Percentiles rank a stretch among this genome's conserved stretches.
Conservation (phyloP, 2,888 invertebrate species). For the Byasa hedistus region DNA sequence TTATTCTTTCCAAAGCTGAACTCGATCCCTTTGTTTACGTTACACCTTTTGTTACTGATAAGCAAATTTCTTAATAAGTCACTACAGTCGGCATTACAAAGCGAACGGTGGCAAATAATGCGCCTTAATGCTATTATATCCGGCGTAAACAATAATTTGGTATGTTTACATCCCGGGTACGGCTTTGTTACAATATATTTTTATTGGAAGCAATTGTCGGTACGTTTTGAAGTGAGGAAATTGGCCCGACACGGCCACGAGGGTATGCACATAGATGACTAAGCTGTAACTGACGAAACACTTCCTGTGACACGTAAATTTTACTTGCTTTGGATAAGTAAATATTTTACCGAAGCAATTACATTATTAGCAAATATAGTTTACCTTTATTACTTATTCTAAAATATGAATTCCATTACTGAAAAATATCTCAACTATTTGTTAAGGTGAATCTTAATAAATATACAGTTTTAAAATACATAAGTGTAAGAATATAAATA, state of each 20-base stretch:
- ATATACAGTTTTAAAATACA: not conserved
- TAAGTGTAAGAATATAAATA: too few relatives aligned
- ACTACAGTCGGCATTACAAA: constrained; percentile 50
- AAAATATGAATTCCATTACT: too few relatives aligned
- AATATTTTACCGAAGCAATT: constrained; percentile 3
- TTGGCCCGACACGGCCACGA: constrained; percentile 22
- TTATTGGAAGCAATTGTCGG: constrained; percentile 43
- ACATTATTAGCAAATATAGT: constrained; percentile 5
- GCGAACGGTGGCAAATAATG: constrained; percentile 64
- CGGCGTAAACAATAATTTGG: constrained; percentile 55
- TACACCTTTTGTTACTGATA: constrained; percentile 28
- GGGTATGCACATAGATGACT: constrained; percentile 29
- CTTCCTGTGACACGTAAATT: constrained; percentile 15
- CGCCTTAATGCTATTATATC: constrained; percentile 60
- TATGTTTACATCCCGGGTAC: constrained; percentile 49
- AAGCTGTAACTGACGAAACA: constrained; percentile 30
- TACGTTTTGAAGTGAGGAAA: constrained; percentile 41
- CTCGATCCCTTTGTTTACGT: constrained; percentile 21
- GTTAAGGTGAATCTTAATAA: not conserved
- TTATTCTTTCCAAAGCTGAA: constrained; percentile 17
- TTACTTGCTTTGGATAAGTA: not conserved
- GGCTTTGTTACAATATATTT: constrained; percentile 50
- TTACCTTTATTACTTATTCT: too few relatives aligned
- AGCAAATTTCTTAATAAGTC: constrained; percentile 18
- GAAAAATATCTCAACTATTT: too few relatives aligned